phyloP scores from a whole-genome alignment of 2,797 vertebrate genomes.

The Tadarida brasiliensis region DNA sequence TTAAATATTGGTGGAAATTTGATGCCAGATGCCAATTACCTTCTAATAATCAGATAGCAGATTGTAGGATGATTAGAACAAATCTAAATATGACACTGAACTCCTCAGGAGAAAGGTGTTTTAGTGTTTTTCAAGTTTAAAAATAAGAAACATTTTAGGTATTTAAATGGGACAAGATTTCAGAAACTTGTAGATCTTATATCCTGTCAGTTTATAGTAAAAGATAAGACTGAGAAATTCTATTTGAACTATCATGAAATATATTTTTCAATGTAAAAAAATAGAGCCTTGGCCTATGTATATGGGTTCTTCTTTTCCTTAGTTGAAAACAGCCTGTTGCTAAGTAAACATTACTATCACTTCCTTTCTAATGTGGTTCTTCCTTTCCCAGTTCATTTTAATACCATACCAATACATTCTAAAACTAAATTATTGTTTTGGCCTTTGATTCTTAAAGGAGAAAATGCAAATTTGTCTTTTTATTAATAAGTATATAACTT shows the following conservation, averaged over 20 bases:
- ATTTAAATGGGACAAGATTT: not conserved
- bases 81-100: not conserved
- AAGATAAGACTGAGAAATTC: slow-evolving; percentile 30
- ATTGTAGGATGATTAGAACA: not conserved
- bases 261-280: not conserved
- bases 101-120: not conserved
- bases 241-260: not conserved
- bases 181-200: not conserved
- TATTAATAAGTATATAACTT: not conserved
- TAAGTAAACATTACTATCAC: not conserved
- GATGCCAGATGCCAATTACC: not conserved
- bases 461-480: slow-evolving; percentile 6
- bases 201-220: not conserved
- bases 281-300: not conserved
- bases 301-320: not conserved
- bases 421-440: slow-evolving; percentile 32
- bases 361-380: not conserved
- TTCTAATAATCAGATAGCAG: slow-evolving; percentile 22
- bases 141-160: slow-evolving; percentile 30
- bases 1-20: not conserved
- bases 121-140: slow-evolving; percentile 1
- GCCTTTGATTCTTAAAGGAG: not conserved
- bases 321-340: slow-evolving; percentile 7
- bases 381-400: slow-evolving; percentile 28
- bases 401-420: not conserved